These are phyloP conservation scores for Centruroides vittatus DNA, from an alignment of 1,140 invertebrate species.

Conservation along the genomic window DNA sequence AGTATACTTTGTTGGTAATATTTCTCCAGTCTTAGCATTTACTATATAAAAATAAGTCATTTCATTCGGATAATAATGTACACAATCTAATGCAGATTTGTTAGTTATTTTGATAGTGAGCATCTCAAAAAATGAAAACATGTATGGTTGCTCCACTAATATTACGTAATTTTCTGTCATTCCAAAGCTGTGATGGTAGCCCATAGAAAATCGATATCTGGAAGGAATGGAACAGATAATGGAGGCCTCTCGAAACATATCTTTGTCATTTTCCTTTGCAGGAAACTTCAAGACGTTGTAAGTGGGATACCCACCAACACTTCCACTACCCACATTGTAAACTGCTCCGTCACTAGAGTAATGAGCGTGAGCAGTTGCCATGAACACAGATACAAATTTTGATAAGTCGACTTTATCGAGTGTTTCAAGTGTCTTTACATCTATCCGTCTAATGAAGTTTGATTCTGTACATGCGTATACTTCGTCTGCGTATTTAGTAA, in stretches of 20 bases:
- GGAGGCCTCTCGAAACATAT: constrained; percentile 3
- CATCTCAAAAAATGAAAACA: constrained; percentile 27
- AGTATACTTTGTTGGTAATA: constrained; percentile 36
- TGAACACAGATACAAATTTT: constrained; percentile 19
- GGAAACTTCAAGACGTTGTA: constrained; percentile 9
- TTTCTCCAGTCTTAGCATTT: constrained; percentile 38
- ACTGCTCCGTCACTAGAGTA: constrained; percentile 23
- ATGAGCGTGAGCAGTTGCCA: constrained; percentile 27
- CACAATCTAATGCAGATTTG: too few relatives aligned
- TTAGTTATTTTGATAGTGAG: too few relatives aligned
- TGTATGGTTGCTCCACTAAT: constrained; percentile 51
- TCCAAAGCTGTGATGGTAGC: constrained; percentile 81
- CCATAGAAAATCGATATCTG: constrained; percentile 56
- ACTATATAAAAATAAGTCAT: constrained; percentile 32
- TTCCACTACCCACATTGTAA: constrained; percentile 20
- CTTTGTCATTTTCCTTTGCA: neutral
- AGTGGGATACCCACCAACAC: neutral
- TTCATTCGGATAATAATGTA: too few relatives aligned
- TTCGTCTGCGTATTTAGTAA: constrained; percentile 26
- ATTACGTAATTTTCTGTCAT: constrained; percentile 69
- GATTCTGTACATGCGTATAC: constrained; percentile 35
- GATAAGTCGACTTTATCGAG: constrained; percentile 32
- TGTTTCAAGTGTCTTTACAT: constrained; percentile 28
- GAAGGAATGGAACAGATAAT: constrained; percentile 53
- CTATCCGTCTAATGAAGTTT: constrained; percentile 25